Evolutionary conservation across 2,797 vertebrate species (phyloP).

Genomic region (Cyprinodon diabolis): DNA sequence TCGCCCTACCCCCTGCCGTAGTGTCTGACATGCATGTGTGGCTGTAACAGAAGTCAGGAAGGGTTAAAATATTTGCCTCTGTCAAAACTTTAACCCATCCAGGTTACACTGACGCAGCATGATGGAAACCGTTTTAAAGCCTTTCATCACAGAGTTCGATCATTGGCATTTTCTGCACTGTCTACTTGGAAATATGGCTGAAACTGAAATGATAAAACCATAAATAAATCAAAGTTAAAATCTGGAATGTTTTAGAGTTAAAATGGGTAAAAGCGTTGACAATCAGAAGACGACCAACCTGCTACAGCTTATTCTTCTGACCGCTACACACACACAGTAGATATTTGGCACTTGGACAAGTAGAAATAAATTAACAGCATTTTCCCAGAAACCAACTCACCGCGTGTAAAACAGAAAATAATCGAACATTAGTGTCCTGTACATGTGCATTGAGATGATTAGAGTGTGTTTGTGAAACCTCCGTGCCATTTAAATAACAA

Average conservation of each 20-base stretch:
- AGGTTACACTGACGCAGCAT: constrained; percentile 47
- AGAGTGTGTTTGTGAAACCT: constrained; percentile 30
- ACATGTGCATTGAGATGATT: constrained; percentile 30
- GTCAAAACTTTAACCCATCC: constrained; percentile 51
- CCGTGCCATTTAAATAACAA: constrained; percentile 7
- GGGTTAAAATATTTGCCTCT: constrained; percentile 47
- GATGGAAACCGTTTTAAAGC: constrained; percentile 45
- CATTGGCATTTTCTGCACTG: constrained; percentile 62
- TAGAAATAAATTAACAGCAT: constrained; percentile 42
- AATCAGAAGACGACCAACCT: constrained; percentile 35
- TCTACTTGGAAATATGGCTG: constrained; percentile 50
- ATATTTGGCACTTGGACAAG: constrained; percentile 65
- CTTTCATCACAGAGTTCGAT: constrained; percentile 36
- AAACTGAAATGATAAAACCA: constrained; percentile 26
- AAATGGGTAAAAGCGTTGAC: constrained; percentile 6
- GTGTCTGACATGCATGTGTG: constrained; percentile 17
- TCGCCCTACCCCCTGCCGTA: constrained; percentile 30
- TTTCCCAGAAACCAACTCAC: constrained; percentile 43
- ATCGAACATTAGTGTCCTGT: constrained; percentile 43
- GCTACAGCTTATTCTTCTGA: constrained; percentile 63
- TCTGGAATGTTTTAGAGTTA: constrained; percentile 7
- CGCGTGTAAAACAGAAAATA: constrained; percentile 34
- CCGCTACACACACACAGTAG: constrained; percentile 54
- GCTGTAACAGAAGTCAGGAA: constrained; percentile 48
- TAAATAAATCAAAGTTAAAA: constrained; percentile 8